Evolutionary conservation across 2,888 invertebrate species (phyloP), one percentile per base, ranked within the genome.

Genomic region (Amiota communis): DNA sequence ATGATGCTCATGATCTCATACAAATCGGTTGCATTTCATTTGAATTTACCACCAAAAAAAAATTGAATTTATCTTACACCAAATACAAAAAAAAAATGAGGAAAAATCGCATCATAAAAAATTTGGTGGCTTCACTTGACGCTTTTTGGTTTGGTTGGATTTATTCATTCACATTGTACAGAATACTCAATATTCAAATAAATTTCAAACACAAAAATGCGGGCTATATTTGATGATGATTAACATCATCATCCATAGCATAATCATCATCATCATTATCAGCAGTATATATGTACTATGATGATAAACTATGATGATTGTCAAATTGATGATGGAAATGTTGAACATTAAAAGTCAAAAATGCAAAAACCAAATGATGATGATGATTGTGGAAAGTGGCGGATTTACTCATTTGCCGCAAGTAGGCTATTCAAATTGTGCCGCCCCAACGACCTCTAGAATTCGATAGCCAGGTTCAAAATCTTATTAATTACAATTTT

Each of bases 31-130:
- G 83, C 85, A 83, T 83, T 83, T 83, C 84, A 83, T 83, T 85
- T 83, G 85, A 83, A 84, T 85, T 85, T 85, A 82, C 83, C 82
- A 81, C 83, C 13, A 23, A 72, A 77, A 73, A 72, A 76, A 80
- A 51, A 20, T 36, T 61, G 20, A 36, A 53, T 64, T 46, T 20
- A 53, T 48, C n/a, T 36, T 36, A 6, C 36, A 36, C 36, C 8
- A 36, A 36, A 36, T 36, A 36, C 6, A 71, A 59, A 61, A 36
- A 69, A 70, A 74, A 74, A 76, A 74, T 81, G 70, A 57, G 51
- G 70, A 74, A 74, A 70, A 36, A 36, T 36, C 6, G 36, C 36
- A 36, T 36, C 36, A 36, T 36, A 36, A 36, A 36, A 36, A 36
- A 36, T 36, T 36, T 36, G 36, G 36, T 36, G 36, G 36, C 6